Evolutionary conservation across 2,113 vertebrate species (phyloP).

Genomic region (Macheiramphus alcinus): DNA sequence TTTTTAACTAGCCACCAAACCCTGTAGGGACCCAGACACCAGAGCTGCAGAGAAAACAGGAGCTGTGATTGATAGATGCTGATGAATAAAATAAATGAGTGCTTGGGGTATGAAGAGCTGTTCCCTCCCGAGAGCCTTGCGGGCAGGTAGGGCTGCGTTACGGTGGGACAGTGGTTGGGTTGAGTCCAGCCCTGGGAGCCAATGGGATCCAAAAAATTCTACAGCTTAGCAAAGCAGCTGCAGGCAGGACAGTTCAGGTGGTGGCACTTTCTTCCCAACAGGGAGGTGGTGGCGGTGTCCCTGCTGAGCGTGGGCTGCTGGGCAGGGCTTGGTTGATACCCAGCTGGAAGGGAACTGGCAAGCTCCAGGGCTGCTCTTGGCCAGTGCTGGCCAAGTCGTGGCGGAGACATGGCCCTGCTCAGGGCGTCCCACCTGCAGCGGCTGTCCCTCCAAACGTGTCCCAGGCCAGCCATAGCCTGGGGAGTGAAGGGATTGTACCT

Average conservation of each 20-base stretch:
- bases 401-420: neutral
- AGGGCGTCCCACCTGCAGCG: accelerated
- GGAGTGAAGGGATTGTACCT: neutral
- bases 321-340: accelerated
- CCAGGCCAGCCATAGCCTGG: neutral
- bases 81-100: neutral
- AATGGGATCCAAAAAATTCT: neutral
- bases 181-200: accelerated
- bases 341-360: neutral
- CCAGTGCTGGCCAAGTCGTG: accelerated
- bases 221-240: neutral
- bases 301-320: accelerated
- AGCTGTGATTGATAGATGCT: neutral
- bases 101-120: accelerated
- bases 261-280: neutral
- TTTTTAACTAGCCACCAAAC: neutral
- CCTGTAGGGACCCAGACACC: neutral
- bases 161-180: accelerated
- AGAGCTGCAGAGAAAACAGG: neutral
- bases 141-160: accelerated
- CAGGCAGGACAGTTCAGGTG: neutral
- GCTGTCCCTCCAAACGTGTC: neutral
- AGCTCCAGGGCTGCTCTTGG: neutral
- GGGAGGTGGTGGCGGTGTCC: neutral
- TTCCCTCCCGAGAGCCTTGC: neutral